Base-by-base conservation (phyloP, 1,140 invertebrate genomes). In the Phenacoccus solenopsis region DNA sequence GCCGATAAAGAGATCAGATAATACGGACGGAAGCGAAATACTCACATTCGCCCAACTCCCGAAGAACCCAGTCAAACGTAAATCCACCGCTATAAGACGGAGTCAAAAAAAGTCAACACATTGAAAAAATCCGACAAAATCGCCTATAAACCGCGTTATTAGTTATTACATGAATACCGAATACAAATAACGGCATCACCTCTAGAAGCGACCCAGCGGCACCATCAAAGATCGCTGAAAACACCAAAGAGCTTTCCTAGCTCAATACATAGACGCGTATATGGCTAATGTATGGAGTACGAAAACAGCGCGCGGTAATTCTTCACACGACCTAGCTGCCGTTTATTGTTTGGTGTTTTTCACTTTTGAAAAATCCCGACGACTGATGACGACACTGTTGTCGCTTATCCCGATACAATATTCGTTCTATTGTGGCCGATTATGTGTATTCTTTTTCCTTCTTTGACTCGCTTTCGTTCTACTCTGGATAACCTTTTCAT, bases 401-500 rank as follows among this genome's bases (percentile, higher is more conserved):
- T 24, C 25, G 59, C 20, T 25, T 64, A 27, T 27, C 21, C 59
- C 21, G 20, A 64, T 24, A 64, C 25, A 13, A 64, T 64, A 16
- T 38, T 9, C 32, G 32, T 24, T 27, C 25, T 25, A 4, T 64
- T 64, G 59, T 64, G 22, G 25, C 59, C 10, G 20, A 64, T 64
- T 25, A 38, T 10, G n/a, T 38, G 59, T 64, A 64, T 24, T 64
- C 59, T 24, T 64, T 64, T 64, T 64, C 22, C 25, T 64, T 3
- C 2, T 38, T 38, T 10, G 32, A n/a, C 32, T 10, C 9, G 3
- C 5, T 25, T 3, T 64, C 22, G 10, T 64, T 64, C 10, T 64
- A 64, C 59, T 64, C 10, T 24, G 25, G 25, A 27, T 64, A 64
- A 64, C 59, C 59, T 64, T 64, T 64, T 64, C 25, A 13, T 27